Percentiles rank a stretch among this genome's conserved stretches.
These are phyloP conservation scores for Punctoribates punctum DNA, from an alignment of 2,888 invertebrate species.

Conservation along the genomic window DNA sequence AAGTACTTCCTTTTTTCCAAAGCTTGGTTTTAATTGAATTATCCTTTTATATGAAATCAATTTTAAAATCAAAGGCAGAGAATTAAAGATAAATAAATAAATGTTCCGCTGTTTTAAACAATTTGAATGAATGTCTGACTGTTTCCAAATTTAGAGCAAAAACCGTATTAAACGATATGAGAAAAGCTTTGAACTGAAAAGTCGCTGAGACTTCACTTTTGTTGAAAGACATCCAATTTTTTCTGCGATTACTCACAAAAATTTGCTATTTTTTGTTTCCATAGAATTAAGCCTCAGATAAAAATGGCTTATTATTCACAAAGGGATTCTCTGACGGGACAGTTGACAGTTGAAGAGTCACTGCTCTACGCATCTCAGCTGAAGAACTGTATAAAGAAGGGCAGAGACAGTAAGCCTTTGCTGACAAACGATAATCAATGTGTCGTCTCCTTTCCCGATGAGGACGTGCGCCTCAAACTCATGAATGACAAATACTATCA, in stretches of 20 bases:
- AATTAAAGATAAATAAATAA: too few relatives aligned
- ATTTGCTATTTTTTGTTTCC: neutral
- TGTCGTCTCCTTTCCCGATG: neutral
- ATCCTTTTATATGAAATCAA: too few relatives aligned
- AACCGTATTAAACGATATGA: too few relatives aligned
- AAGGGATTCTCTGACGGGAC: slow-evolving; percentile 27
- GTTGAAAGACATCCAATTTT: too few relatives aligned
- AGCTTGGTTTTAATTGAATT: too few relatives aligned
- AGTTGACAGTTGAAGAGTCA: slow-evolving; percentile 41
- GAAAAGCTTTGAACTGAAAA: too few relatives aligned
- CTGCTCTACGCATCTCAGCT: slow-evolving; percentile 34
- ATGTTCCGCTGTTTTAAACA: too few relatives aligned
- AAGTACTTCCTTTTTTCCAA: too few relatives aligned
- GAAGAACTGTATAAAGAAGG: slow-evolving; percentile 14
- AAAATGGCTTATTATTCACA: slow-evolving; percentile 44
- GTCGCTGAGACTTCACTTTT: too few relatives aligned
- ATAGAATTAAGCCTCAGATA: slow-evolving; percentile 24
- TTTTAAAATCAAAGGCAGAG: too few relatives aligned
- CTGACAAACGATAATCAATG: neutral
- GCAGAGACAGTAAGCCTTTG: neutral
- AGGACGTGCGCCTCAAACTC: neutral
- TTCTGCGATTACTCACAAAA: neutral
- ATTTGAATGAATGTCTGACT: too few relatives aligned
- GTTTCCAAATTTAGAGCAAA: too few relatives aligned
- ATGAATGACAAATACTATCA: slow-evolving; percentile 21